A percentile compares a stretch with the other conserved stretches of the same genome.
Conservation (phyloP, 2,113 vertebrate genomes). For the Butorides virescens region DNA sequence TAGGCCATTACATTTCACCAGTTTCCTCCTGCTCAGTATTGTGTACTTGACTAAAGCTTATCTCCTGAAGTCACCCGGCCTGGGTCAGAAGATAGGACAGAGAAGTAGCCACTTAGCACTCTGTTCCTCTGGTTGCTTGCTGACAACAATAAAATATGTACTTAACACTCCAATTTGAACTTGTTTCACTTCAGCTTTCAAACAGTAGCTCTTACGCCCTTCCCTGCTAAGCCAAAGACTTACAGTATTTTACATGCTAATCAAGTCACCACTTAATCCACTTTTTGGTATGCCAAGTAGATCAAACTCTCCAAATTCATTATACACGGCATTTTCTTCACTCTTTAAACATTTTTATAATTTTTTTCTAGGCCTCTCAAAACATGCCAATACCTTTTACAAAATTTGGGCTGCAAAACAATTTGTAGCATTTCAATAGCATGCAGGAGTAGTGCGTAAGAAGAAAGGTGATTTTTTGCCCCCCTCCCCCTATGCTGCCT, state of each 20-base stretch:
- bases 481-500: neutral
- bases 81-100: neutral
- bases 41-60: neutral
- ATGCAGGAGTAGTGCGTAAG: neutral
- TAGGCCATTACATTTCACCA: neutral
- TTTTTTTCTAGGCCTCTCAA: neutral
- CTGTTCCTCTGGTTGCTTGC: neutral
- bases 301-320: neutral
- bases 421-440: neutral
- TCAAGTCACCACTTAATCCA: neutral
- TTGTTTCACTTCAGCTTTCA: neutral
- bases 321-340: neutral
- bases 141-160: neutral
- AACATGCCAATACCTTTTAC: neutral
- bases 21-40: neutral
- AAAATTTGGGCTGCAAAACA: neutral
- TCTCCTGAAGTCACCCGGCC: neutral
- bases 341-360: neutral
- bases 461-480: neutral
- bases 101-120: neutral
- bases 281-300: neutral
- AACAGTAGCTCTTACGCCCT: neutral
- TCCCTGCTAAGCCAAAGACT: neutral
- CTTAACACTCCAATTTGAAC: neutral
- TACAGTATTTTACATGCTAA: neutral